phyloP scores from a whole-genome alignment of 2,888 invertebrate genomes.

The Sinelater perroti region DNA sequence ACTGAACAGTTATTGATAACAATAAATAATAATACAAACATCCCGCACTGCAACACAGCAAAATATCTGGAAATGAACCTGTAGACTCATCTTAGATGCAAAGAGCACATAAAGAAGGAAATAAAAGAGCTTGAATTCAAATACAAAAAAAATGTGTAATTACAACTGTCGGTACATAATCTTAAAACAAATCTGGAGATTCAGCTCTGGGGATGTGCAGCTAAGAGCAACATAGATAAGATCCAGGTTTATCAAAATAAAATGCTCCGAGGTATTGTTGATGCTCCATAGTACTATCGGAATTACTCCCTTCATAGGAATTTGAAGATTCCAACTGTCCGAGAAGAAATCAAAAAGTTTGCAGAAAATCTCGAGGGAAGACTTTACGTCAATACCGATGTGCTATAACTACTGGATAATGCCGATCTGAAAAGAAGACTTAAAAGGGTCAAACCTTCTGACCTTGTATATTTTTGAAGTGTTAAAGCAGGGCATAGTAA shows the following conservation, averaged over 20 bases:
- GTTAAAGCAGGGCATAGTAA: constrained; percentile 1
- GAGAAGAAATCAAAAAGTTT: constrained; percentile 9
- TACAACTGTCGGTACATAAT: constrained; percentile 2
- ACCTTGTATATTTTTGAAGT: not conserved
- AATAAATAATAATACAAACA: no score
- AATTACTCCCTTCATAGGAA: no score
- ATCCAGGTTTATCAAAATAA: constrained; percentile 3
- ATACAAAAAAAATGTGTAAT: no score
- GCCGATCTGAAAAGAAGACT: constrained; percentile 7
- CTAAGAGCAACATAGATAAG: not conserved
- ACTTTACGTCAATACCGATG: constrained; percentile 17
- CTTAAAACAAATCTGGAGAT: constrained; percentile 10
- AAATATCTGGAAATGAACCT: no score
- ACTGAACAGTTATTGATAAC: no score
- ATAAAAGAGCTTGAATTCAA: no score
- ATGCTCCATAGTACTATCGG: constrained; percentile 4
- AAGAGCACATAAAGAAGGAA: no score
- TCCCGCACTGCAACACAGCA: no score
- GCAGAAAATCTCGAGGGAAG: constrained; percentile 9
- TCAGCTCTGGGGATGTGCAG: constrained; percentile 2
- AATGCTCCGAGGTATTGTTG: not conserved
- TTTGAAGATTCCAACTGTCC: no score
- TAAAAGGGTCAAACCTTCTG: no score
- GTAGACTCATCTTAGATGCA: no score
- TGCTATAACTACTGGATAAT: constrained; percentile 30